These are phyloP conservation scores for Thaumetopoea pityocampa DNA, from an alignment of 1,140 invertebrate species.

Conservation along the genomic window DNA sequence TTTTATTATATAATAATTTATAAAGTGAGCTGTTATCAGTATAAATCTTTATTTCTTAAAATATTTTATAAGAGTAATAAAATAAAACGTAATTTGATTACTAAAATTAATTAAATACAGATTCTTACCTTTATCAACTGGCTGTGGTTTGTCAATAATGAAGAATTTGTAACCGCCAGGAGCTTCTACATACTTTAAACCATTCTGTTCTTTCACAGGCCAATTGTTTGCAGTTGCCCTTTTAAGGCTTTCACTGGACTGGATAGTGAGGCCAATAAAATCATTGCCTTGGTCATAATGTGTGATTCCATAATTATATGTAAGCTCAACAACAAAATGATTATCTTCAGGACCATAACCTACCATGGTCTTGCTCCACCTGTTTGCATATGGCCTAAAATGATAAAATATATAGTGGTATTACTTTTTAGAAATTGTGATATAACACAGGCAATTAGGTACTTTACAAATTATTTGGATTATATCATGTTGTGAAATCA, in stretches of 20 bases:
- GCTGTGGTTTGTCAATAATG: constrained; percentile 84
- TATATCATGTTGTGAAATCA: no score
- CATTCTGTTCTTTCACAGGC: constrained; percentile 80
- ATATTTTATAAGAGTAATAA: no score
- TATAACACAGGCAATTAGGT: no score
- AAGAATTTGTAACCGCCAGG: constrained; percentile 95
- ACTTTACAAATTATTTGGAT: no score
- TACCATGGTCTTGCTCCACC: constrained; percentile 99
- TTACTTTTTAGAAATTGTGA: no score
- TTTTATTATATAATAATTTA: constrained; percentile 10
- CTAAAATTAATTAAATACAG: background rate
- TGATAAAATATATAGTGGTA: constrained; percentile 8
- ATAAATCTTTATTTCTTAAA: no score
- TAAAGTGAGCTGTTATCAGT: background rate
- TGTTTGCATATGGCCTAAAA: constrained; percentile 94
- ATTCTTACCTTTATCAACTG: constrained; percentile 77
- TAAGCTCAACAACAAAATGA: constrained; percentile 97
- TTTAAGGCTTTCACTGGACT: constrained; percentile 85
- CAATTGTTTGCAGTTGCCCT: constrained; percentile 82
- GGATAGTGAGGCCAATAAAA: constrained; percentile 91
- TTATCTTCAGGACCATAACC: constrained; percentile 97
- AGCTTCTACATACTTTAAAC: constrained; percentile 81
- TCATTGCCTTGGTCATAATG: constrained; percentile 92
- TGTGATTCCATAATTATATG: constrained; percentile 97
- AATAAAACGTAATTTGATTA: no score